Base-by-base conservation (phyloP, 2,888 invertebrate genomes). In the Andrena camellia region DNA sequence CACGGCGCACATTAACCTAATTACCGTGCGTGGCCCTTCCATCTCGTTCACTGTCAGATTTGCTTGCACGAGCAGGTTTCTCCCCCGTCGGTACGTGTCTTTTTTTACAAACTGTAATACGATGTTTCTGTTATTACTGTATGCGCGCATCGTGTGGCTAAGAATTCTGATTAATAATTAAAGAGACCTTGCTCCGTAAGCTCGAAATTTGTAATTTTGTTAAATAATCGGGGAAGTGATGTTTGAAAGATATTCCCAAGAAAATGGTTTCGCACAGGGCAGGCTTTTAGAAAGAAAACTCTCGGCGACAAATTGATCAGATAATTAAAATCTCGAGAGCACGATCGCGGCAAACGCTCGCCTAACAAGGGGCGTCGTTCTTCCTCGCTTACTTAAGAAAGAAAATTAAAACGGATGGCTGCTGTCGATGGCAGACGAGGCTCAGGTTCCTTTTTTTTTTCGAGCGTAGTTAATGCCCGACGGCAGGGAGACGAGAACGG, bases 381-480 rank as follows among this genome's bases (percentile, higher is more conserved):
- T n/a, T 57, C 66, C 4, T 23, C 54, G 64, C 20, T 50, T 50
- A 48, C 69, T 60, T 70, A 80, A 82, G 73, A 66, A 86, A 83
- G 80, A 72, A 80, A 85, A 85, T 85, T 81, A 85, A 83, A 81
- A 78, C 57, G 79, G 73, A 83, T 76, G 80, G 71, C 42, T 59
- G 54, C 71, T 78, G 83, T 86, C 87, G 78, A 78, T 72, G 57
- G 75, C 87, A 83, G 85, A 60, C 63, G 66, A 23, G 31, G 23
- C 62, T 72, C 42, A 17, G 42, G 17, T 42, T 42, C 42, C 69
- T 74, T 79, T 76, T 87, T 87, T 78, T 84, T 84, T 81, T 63
- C 78, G 42, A 26, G n/a, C 50, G 8, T 29, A 71, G 69, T 85
- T 86, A 87, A 87, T 82, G 77, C 74, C 59, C 66, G 72, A 48